A percentile compares a stretch with the other conserved stretches of the same genome.
Evolutionary conservation across 2,888 invertebrate genomes (phyloP).

Genomic region (Cephus nigrinus): DNA sequence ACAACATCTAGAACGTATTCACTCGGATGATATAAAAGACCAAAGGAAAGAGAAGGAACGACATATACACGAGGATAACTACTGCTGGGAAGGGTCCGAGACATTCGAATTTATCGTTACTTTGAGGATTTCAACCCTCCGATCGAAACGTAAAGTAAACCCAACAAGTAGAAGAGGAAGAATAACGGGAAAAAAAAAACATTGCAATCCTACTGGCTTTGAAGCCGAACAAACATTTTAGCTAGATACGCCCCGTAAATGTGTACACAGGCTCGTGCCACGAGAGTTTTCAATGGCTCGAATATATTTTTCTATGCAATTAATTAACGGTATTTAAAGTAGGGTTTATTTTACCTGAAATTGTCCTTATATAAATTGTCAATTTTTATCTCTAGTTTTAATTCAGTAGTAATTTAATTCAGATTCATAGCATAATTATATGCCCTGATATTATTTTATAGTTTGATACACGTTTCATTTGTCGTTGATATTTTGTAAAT

Average conservation of each 20-base stretch:
- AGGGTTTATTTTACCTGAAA: not conserved
- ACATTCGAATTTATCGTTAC: conserved; percentile 42
- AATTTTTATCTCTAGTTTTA: not conserved
- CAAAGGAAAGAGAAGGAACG: not conserved
- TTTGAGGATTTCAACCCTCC: conserved; percentile 52
- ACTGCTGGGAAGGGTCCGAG: conserved; percentile 9
- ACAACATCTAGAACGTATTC: not conserved
- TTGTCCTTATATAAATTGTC: not conserved
- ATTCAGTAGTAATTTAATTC: not conserved
- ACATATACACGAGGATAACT: not conserved
- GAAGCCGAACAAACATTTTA: conserved; percentile 47
- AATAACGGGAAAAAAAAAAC: conserved; percentile 24
- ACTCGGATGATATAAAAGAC: not conserved
- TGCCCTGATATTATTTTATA: not conserved
- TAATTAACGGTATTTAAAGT: not conserved
- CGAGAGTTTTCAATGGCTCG: not conserved
- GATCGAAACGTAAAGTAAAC: conserved; percentile 40
- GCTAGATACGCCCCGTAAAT: conserved; percentile 26
- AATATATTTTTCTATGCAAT: conserved; percentile 1
- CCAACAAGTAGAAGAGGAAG: not conserved
- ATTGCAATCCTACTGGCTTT: conserved; percentile 43
- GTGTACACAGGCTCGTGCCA: conserved; percentile 2
- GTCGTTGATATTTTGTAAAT: not conserved
- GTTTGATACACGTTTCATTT: not conserved
- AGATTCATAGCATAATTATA: not conserved